Evolutionary conservation across 1,140 invertebrate genomes (phyloP).

Genomic region (Habropoda laboriosa): DNA sequence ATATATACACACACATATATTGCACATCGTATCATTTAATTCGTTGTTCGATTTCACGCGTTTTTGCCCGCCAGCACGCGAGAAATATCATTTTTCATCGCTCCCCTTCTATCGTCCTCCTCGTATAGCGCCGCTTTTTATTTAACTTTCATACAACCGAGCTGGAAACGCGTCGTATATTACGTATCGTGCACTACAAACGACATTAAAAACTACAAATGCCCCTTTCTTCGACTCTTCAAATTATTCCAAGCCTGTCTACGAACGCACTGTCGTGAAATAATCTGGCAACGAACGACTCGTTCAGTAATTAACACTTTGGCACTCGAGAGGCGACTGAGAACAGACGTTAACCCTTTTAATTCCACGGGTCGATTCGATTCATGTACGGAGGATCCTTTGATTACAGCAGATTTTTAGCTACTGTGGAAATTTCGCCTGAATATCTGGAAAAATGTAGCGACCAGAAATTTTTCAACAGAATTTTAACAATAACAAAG

Average conservation of each 20-base stretch:
- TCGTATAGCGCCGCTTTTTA: background rate
- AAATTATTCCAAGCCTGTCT: background rate
- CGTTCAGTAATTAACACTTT: too few species aligned
- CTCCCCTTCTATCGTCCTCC: background rate
- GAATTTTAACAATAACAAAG: too few species aligned
- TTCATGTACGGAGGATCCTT: too few species aligned
- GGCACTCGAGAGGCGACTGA: too few species aligned
- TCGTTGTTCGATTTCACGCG: conserved; percentile 20
- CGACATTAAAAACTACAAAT: background rate
- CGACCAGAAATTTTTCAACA: too few species aligned
- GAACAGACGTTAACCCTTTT: too few species aligned
- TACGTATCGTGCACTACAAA: background rate
- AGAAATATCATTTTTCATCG: conserved; percentile 18
- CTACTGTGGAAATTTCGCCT: too few species aligned
- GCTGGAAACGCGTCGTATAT: background rate
- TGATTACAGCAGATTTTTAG: too few species aligned
- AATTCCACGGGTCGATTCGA: too few species aligned
- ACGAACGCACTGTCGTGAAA: background rate
- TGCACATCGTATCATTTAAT: conserved; percentile 7
- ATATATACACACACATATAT: background rate
- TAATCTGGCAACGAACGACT: too few species aligned
- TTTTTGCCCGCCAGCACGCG: background rate
- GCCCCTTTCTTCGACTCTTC: background rate
- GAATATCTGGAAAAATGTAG: too few species aligned
- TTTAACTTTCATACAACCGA: background rate